phyloP scores from a whole-genome alignment of 2,888 invertebrate genomes.

The Amphimallon solstitiale region DNA sequence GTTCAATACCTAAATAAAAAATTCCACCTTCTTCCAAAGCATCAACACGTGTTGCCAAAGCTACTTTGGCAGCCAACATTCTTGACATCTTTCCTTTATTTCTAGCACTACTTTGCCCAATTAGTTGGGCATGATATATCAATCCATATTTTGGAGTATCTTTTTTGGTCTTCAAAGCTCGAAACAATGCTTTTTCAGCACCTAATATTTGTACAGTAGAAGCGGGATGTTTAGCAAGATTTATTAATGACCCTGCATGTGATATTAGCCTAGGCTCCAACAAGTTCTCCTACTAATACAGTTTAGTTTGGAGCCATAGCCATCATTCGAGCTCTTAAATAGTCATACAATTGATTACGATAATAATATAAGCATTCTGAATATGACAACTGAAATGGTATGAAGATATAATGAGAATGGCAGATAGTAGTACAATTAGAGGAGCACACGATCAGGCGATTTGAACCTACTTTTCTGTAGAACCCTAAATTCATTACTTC shows the following conservation, averaged over 20 bases:
- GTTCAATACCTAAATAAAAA: conserved; percentile 87
- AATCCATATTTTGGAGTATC: conserved; percentile 99
- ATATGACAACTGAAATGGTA: too few relatives aligned
- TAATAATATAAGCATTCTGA: too few relatives aligned
- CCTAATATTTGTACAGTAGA: conserved; percentile 98
- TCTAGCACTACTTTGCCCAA: conserved; percentile 88
- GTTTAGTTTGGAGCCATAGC: conserved; percentile 98
- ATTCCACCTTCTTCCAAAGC: conserved; percentile 92
- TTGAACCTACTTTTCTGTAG: too few relatives aligned
- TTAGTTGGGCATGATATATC: conserved; percentile 94
- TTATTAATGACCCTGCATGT: conserved; percentile 96
- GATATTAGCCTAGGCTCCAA: conserved; percentile 97
- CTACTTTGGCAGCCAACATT: conserved; percentile 96
- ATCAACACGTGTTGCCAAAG: conserved; percentile 92
- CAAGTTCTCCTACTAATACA: conserved; percentile 93
- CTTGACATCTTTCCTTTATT: conserved; percentile 95
- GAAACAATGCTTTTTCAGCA: conserved; percentile 97
- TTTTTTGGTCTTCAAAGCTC: conserved; percentile 96
- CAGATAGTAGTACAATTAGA: too few relatives aligned
- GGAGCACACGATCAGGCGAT: too few relatives aligned
- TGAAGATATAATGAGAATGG: too few relatives aligned
- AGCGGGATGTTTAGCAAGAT: conserved; percentile 96
- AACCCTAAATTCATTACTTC: too few relatives aligned
- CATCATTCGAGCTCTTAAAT: conserved; percentile 96
- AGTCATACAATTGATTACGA: conserved; percentile 89